Evolutionary conservation across 2,113 vertebrate species (phyloP), one percentile per base, ranked within the genome.

Genomic region (Phaethon lepturus): DNA sequence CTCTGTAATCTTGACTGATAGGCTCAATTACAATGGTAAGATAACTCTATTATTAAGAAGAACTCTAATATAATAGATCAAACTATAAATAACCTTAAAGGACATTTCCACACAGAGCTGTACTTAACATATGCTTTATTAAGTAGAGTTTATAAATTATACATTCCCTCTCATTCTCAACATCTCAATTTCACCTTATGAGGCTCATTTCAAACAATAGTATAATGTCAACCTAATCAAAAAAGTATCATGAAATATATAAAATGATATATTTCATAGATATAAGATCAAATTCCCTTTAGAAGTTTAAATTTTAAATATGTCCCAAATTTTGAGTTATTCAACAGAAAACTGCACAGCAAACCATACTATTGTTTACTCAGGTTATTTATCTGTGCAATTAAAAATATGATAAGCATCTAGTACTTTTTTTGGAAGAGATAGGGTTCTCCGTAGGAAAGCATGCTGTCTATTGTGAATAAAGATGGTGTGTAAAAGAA

Each of bases 41-140:
- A 98, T 97, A 98, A 98, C 97, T 97, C 96, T 96, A 94, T 97
- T 97, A 97, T 97, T 97, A 97, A 96, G 92, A 98, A 97, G 96
- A 96, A 91, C 82, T 94, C 87, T 95, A 96, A 96, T 95, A 96
- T 83, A 98, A 98, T 98, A 97, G 96, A 98, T 98, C 96, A 97
- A 97, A 91, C 95, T 97, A 98, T 98, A 98, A 98, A 98, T 98
- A 98, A 97, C 97, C 82, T 95, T 95, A 96, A 86, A 97, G 88
- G 94, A 87, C 73, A 95, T 96, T 95, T 97, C 73, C 88, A 95
- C 89, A 97, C 76, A 94, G 84, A 92, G 52, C 92, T 95, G 55
- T 96, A 82, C 78, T 97, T 97, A 96, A 96, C 85, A 87, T 96
- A 96, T 93, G 85, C 93, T 98, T 98, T 97, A 97, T 97, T 97